Evolutionary conservation across 1,140 invertebrate genomes (phyloP).

Genomic region (Bactericera cockerelli): DNA sequence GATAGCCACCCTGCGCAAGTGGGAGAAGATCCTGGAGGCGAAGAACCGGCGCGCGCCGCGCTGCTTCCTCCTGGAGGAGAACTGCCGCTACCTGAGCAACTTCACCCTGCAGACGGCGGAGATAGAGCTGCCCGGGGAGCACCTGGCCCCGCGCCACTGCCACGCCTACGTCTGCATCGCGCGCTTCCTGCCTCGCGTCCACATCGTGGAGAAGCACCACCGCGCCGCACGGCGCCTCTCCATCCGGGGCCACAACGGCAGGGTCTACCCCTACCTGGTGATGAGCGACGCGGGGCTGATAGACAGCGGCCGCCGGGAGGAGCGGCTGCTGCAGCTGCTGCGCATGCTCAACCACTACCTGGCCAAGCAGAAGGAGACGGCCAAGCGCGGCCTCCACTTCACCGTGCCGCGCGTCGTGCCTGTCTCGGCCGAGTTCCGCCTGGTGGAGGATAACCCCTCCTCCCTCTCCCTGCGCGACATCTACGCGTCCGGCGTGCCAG

Average conservation of each 20-base stretch:
- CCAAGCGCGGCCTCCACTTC: slow-evolving; percentile 76
- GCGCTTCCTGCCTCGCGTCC: slow-evolving; percentile 91
- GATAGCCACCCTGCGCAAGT: slow-evolving; percentile 89
- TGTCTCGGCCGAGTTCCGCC: slow-evolving; percentile 83
- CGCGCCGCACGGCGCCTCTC: slow-evolving; percentile 77
- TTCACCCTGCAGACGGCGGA: slow-evolving; percentile 91
- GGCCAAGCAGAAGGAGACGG: slow-evolving; percentile 85
- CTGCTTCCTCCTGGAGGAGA: slow-evolving; percentile 90
- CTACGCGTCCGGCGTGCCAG: slow-evolving; percentile 76
- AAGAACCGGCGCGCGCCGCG: slow-evolving; percentile 87
- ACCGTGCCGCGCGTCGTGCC: slow-evolving; percentile 88
- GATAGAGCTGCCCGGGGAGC: slow-evolving; percentile 91
- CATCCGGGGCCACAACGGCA: slow-evolving; percentile 89
- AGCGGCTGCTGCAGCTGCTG: slow-evolving; percentile 79
- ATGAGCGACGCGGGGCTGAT: slow-evolving; percentile 88
- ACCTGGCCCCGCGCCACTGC: slow-evolving; percentile 70
- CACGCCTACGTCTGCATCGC: slow-evolving; percentile 46
- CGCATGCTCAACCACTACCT: slow-evolving; percentile 91
- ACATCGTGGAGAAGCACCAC: slow-evolving; percentile 93
- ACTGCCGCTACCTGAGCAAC: slow-evolving; percentile 87
- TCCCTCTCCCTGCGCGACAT: slow-evolving; percentile 85
- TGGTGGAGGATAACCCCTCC: slow-evolving; percentile 90
- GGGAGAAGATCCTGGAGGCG: slow-evolving; percentile 92
- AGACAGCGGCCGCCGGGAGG: slow-evolving; percentile 72
- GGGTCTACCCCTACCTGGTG: slow-evolving; percentile 89